phyloP scores from a whole-genome alignment of 2,797 vertebrate species.

The Cheirogaleus major region DNA sequence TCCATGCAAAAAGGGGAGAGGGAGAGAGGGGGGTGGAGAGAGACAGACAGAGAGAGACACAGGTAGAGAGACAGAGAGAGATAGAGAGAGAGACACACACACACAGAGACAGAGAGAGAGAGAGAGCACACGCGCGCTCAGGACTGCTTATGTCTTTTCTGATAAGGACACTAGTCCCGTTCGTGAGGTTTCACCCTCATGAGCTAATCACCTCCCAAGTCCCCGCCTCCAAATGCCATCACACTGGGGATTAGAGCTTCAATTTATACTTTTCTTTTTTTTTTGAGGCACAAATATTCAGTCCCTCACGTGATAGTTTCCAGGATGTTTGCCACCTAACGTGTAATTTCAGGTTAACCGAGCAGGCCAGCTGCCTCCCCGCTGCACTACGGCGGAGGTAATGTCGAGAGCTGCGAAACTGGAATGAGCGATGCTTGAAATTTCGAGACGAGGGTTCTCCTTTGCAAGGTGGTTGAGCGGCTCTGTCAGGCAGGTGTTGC shows the following conservation, averaged over 20 bases:
- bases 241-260: background rate
- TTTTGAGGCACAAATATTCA: background rate
- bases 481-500: fast-evolving
- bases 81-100: background rate
- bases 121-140: background rate
- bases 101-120: background rate
- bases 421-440: background rate
- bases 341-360: background rate
- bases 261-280: background rate
- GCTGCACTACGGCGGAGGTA: background rate
- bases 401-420: background rate
- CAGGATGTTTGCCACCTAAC: background rate
- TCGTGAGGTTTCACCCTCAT: background rate
- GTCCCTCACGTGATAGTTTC: background rate
- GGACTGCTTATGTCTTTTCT: background rate
- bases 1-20: background rate
- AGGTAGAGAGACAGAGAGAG: background rate
- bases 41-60: no score
- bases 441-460: background rate
- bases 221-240: background rate
- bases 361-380: background rate
- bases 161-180: no score
- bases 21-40: no score
- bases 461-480: fast-evolving
- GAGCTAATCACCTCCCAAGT: background rate